Percentiles rank a stretch among this genome's conserved stretches.
These are phyloP conservation scores for Stichopus chloronotus DNA, from an alignment of 35 echinoderm and acorn worm genomes.

Conservation along the genomic window DNA sequence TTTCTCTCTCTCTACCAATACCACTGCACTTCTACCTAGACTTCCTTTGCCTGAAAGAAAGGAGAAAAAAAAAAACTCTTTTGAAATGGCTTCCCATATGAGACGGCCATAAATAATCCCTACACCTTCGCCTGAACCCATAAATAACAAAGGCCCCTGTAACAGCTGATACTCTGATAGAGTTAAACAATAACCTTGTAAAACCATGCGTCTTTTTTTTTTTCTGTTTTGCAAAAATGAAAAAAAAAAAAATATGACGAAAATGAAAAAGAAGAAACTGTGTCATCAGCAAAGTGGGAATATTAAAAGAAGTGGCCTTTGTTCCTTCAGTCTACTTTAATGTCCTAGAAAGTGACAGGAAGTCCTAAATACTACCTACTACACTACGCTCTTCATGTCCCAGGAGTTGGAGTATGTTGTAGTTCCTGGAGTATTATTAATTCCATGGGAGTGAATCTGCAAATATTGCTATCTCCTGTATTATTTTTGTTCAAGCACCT, in stretches of 20 bases:
- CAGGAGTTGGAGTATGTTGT: not conserved
- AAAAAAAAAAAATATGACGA: not conserved
- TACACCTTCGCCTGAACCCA: conserved; percentile 46
- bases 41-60: not conserved
- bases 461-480: not conserved
- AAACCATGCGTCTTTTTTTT: not conserved
- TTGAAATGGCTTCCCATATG: not conserved
- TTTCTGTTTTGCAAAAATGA: not conserved
- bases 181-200: conserved; percentile 26
- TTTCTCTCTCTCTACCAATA: not conserved
- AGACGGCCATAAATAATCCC: conserved; percentile 41
- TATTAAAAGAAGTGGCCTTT: conserved; percentile 35
- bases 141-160: conserved; percentile 38
- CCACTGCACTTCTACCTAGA: not conserved
- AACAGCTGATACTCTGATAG: conserved; percentile 26
- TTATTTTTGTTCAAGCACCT: not conserved
- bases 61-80: not conserved
- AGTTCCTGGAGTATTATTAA: not conserved
- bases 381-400: not conserved
- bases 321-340: conserved; percentile 39
- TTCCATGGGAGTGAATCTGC: not conserved
- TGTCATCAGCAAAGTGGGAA: conserved; percentile 49
- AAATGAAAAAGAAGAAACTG: conserved; percentile 23
- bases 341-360: conserved; percentile 33
- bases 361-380: not conserved